These are phyloP conservation scores for Sphaeramia orbicularis DNA, from an alignment of 2,797 vertebrate genomes.

Conservation along the genomic window DNA sequence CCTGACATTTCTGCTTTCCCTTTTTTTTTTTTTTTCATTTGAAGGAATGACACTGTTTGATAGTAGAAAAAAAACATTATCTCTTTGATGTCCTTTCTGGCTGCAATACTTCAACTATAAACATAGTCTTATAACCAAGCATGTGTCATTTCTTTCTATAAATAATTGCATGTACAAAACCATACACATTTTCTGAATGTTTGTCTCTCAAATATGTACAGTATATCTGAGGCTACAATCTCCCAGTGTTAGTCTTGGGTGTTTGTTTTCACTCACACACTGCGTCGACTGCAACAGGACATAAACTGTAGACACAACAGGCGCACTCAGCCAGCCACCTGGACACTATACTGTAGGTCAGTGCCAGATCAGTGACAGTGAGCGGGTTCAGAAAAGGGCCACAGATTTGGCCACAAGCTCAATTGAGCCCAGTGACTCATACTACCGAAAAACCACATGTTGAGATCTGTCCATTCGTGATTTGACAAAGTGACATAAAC, in stretches of 20 bases:
- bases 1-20: not conserved
- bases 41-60: too few species aligned
- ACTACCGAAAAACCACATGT: slow-evolving; percentile 27
- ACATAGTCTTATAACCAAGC: not conserved
- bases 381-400: slow-evolving; percentile 33
- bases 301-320: slow-evolving; percentile 41
- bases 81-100: too few species aligned
- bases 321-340: slow-evolving; percentile 33
- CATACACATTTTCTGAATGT: not conserved
- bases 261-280: slow-evolving; percentile 25
- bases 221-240: slow-evolving; percentile 11
- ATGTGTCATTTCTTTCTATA: not conserved
- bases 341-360: slow-evolving; percentile 38
- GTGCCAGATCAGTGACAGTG: slow-evolving; percentile 31
- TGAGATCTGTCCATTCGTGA: slow-evolving; percentile 16
- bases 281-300: slow-evolving; percentile 21
- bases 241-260: slow-evolving; percentile 12
- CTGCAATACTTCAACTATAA: not conserved
- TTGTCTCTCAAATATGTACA: slow-evolving; percentile 4
- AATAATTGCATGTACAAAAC: not conserved
- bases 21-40: not conserved
- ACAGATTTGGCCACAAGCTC: not conserved
- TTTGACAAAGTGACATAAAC: slow-evolving; percentile 48
- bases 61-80: too few species aligned
- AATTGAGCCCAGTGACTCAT: slow-evolving; percentile 1